phyloP scores from a whole-genome alignment of 2,113 vertebrate genomes.

The Barbus barbus region DNA sequence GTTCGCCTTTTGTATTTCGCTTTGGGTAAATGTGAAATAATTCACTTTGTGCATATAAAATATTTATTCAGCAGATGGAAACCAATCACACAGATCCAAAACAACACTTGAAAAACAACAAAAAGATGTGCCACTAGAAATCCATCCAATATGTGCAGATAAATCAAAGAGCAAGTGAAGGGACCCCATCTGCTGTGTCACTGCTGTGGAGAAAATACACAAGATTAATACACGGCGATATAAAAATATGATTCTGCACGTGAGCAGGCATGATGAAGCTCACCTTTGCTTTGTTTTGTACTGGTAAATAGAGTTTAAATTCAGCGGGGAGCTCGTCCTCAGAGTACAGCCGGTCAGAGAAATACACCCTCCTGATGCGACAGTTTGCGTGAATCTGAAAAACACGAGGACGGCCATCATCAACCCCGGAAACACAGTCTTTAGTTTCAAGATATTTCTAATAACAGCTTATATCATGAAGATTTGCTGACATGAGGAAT shows the following conservation, averaged over 20 bases:
- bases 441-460: neutral
- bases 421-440: neutral
- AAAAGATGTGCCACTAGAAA: slow-evolving; percentile 29
- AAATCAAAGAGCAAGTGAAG: slow-evolving; percentile 15
- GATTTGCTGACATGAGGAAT: neutral
- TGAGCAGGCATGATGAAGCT: slow-evolving; percentile 35
- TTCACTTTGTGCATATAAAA: slow-evolving; percentile 55
- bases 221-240: neutral
- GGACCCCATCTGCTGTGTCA: slow-evolving; percentile 34
- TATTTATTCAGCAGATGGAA: slow-evolving; percentile 62
- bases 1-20: too few relatives aligned
- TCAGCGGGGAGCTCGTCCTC: slow-evolving; percentile 96
- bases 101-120: slow-evolving; percentile 47
- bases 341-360: slow-evolving; percentile 95
- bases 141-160: slow-evolving; percentile 29
- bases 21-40: neutral
- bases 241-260: neutral
- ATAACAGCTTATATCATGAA: neutral
- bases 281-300: slow-evolving; percentile 96
- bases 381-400: slow-evolving; percentile 95
- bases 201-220: slow-evolving; percentile 62
- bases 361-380: slow-evolving; percentile 93
- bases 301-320: slow-evolving; percentile 94
- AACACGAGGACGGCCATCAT: neutral
- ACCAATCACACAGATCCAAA: slow-evolving; percentile 53